Conservation (phyloP, 2,888 invertebrate genomes). For the Aphidius colemani region DNA sequence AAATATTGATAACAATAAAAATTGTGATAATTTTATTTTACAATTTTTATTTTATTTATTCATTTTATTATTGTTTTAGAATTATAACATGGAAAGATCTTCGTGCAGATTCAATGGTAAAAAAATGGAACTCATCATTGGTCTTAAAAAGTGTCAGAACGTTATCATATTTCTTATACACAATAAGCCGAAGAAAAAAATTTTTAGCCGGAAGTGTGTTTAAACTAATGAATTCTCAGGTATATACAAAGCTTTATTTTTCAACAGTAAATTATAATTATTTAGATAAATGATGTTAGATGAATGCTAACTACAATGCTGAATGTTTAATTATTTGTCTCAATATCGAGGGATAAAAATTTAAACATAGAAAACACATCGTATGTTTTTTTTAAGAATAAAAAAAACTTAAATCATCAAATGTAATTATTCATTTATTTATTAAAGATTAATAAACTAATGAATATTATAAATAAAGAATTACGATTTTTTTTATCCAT, state of each 20-base stretch:
- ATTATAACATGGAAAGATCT: conserved; percentile 92
- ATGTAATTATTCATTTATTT: too few relatives aligned
- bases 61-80: conserved; percentile 36
- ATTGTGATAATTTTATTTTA: background rate
- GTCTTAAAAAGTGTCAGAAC: conserved; percentile 71
- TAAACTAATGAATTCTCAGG: conserved; percentile 84
- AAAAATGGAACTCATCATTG: conserved; percentile 78
- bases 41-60: background rate
- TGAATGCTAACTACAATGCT: too few relatives aligned
- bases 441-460: too few relatives aligned
- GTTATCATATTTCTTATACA: conserved; percentile 73
- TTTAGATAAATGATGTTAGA: too few relatives aligned
- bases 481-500: too few relatives aligned
- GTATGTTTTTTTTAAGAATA: too few relatives aligned
- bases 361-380: too few relatives aligned
- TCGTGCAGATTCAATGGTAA: conserved; percentile 74
- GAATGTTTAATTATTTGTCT: too few relatives aligned
- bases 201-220: conserved; percentile 85
- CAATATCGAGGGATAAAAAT: too few relatives aligned
- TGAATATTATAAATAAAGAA: too few relatives aligned
- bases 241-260: conserved; percentile 50
- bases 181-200: conserved; percentile 77
- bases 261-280: too few relatives aligned
- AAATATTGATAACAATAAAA: conserved; percentile 11
- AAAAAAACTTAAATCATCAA: too few relatives aligned